Conservation (phyloP, 2,797 vertebrate genomes). For the Parauchenoglanis ngamensis region DNA sequence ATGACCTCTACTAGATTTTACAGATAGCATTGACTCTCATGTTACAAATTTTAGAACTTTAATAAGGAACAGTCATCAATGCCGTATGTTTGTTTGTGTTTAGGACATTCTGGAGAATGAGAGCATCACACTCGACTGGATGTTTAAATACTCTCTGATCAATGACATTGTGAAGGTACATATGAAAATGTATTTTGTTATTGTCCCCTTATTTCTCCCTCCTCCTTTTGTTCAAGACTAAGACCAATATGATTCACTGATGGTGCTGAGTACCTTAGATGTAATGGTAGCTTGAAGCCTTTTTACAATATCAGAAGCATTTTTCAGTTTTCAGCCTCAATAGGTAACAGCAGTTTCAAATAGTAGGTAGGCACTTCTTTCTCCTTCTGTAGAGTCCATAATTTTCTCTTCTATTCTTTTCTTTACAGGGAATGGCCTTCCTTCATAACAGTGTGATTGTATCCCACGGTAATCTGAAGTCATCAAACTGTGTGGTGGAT, state of each 20-base stretch:
- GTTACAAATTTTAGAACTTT: neutral
- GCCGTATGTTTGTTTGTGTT: conserved; percentile 7
- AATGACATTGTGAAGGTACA: conserved; percentile 90
- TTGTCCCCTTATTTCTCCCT: neutral
- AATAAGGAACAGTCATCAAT: neutral
- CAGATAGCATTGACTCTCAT: neutral
- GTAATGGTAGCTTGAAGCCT: neutral
- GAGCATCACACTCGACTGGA: conserved; percentile 95
- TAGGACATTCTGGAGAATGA: conserved; percentile 96
- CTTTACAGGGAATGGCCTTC: conserved; percentile 87
- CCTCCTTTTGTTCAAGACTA: neutral
- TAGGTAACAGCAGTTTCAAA: neutral
- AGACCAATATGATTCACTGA: neutral
- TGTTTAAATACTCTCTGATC: conserved; percentile 94
- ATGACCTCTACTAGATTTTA: neutral
- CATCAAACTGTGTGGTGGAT: conserved; percentile 94
- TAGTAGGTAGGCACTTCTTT: neutral
- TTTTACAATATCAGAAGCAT: neutral
- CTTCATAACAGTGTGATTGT: conserved; percentile 87
- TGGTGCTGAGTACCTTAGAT: neutral
- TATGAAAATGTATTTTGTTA: neutral
- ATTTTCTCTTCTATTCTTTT: conserved; percentile 11
- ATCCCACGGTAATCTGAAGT: conserved; percentile 92
- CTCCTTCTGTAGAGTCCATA: neutral
- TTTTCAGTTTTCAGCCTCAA: neutral